These are phyloP conservation scores for Nycticebus coucang DNA, from an alignment of 2,113 vertebrate species.

Conservation along the genomic window DNA sequence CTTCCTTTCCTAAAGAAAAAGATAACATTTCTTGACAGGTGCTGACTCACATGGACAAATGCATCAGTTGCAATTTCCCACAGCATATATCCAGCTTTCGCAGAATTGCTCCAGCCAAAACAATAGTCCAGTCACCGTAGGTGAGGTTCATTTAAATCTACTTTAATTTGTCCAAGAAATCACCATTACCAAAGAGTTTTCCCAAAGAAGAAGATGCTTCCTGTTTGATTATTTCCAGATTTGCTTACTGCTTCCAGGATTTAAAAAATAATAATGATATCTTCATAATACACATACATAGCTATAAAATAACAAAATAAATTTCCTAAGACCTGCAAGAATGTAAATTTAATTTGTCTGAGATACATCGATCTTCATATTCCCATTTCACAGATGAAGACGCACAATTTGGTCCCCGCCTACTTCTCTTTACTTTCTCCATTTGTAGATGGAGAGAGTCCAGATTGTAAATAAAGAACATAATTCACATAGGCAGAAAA, in stretches of 20 bases:
- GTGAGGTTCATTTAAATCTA: neutral
- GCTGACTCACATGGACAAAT: neutral
- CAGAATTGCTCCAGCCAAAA: neutral
- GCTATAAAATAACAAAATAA: neutral
- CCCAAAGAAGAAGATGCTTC: neutral
- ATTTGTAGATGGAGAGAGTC: neutral
- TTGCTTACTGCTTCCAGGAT: slow-evolving; percentile 31
- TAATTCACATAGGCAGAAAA: neutral
- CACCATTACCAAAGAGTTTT: neutral
- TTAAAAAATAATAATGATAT: neutral
- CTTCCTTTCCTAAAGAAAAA: slow-evolving; percentile 8
- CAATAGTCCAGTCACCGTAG: neutral
- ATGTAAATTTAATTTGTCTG: neutral
- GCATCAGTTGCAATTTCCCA: neutral
- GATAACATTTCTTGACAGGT: neutral
- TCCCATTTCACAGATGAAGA: neutral
- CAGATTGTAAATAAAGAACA: neutral
- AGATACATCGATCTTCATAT: neutral
- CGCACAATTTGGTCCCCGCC: neutral
- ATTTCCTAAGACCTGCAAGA: neutral
- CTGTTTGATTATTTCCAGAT: slow-evolving; percentile 41
- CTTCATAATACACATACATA: neutral
- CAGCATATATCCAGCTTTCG: neutral
- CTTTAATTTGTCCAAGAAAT: slow-evolving; percentile 29
- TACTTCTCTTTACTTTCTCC: neutral